phyloP scores from a whole-genome alignment of 2,888 invertebrate genomes.

The Campaea margaritaria region DNA sequence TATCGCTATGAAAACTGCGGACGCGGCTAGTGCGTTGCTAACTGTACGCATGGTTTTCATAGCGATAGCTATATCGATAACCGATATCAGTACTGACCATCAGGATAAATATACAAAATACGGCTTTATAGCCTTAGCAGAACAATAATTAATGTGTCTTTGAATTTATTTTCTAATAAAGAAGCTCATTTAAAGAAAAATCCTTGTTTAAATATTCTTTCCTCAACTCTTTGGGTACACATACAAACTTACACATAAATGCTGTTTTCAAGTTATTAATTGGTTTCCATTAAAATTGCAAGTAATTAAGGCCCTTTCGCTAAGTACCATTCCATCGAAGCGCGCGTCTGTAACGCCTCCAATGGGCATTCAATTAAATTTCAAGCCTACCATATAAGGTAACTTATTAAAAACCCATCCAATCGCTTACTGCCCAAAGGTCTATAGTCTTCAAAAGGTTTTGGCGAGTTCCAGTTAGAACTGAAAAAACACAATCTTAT shows the following conservation, averaged over 20 bases:
- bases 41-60: too few species aligned
- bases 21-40: too few species aligned
- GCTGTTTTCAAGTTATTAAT: constrained; percentile 26
- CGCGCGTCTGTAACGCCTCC: constrained; percentile 40
- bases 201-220: too few species aligned
- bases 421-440: constrained; percentile 57
- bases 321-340: constrained; percentile 37
- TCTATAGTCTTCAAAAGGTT: constrained; percentile 43
- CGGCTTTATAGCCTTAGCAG: too few species aligned
- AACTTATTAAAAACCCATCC: constrained; percentile 66
- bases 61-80: too few species aligned
- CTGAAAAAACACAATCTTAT: constrained; percentile 29
- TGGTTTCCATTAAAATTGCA: constrained; percentile 34
- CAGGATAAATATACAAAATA: too few species aligned
- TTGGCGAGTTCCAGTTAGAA: constrained; percentile 49
- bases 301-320: constrained; percentile 46
- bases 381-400: constrained; percentile 49
- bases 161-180: too few species aligned
- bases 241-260: background rate
- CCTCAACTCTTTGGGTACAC: background rate
- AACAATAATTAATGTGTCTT: too few species aligned
- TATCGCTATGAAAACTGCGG: too few species aligned
- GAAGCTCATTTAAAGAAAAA: too few species aligned
- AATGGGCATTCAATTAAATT: constrained; percentile 58
- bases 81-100: too few species aligned